Conservation (phyloP, 2,113 vertebrate species). For the Cygnus buccinator region DNA sequence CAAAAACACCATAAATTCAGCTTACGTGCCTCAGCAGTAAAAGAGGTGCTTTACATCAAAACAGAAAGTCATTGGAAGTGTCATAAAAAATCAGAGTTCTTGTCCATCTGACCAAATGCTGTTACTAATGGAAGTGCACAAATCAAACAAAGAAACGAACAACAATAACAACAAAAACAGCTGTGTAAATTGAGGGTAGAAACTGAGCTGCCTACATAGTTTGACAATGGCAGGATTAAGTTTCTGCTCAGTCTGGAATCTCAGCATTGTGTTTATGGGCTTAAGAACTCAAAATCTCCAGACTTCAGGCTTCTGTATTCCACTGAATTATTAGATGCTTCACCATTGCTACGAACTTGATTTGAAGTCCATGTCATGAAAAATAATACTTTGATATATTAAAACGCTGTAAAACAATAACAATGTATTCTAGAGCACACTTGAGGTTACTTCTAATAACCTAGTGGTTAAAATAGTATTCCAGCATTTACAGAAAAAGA, state of each 20-base stretch:
- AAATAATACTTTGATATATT: neutral
- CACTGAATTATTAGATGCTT: neutral
- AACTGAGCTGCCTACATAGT: neutral
- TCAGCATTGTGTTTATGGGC: neutral
- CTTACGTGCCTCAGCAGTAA: neutral
- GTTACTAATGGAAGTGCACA: neutral
- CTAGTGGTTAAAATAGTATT: neutral
- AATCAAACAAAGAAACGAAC: too few relatives aligned
- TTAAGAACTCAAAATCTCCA: neutral
- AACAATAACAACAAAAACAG: neutral
- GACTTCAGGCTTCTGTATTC: neutral
- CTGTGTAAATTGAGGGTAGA: neutral
- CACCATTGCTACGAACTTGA: neutral
- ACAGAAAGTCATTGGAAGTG: neutral
- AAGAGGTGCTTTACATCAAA: neutral
- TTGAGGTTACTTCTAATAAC: neutral
- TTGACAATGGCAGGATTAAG: neutral
- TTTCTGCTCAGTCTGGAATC: neutral
- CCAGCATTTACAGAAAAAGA: neutral
- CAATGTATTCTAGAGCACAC: neutral
- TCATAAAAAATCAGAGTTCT: neutral
- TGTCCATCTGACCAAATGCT: neutral
- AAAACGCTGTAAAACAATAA: too few relatives aligned
- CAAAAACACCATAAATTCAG: neutral
- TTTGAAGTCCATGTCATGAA: neutral